Conservation (phyloP, 2,888 invertebrate genomes). For the Archips crataeganus region DNA sequence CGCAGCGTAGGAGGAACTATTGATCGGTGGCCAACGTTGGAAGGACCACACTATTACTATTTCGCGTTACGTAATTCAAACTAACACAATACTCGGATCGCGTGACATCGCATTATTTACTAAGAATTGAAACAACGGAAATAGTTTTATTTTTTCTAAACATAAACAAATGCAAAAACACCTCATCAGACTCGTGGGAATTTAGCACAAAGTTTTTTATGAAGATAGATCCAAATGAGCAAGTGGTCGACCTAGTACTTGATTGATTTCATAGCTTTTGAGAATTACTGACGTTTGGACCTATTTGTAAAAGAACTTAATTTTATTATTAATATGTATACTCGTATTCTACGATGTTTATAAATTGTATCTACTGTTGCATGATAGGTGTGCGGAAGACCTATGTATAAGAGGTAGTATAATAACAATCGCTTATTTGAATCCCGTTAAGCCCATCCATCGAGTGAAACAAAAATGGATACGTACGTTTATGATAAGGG, state of each 20-base stretch:
- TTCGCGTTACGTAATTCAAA: conserved; percentile 28
- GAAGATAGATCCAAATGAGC: conserved; percentile 18
- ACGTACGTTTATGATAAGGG: too few relatives aligned
- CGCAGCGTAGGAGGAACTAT: conserved; percentile 50
- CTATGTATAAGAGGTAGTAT: conserved; percentile 7
- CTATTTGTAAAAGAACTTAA: neutral
- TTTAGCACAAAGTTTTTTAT: conserved; percentile 37
- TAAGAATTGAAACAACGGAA: conserved; percentile 54
- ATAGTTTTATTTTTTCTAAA: conserved; percentile 50
- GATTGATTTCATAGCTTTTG: neutral
- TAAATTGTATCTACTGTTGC: neutral
- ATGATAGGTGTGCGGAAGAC: neutral
- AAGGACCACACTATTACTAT: conserved; percentile 22
- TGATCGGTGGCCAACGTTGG: conserved; percentile 52
- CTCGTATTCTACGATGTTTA: neutral
- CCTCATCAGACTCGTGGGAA: conserved; percentile 57
- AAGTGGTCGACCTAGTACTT: neutral
- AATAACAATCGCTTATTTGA: too few relatives aligned
- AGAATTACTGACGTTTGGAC: neutral
- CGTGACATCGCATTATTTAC: conserved; percentile 54
- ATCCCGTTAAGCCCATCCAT: too few relatives aligned
- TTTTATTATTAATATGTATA: too few relatives aligned
- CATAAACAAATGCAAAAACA: conserved; percentile 55
- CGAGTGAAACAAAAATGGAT: too few relatives aligned
- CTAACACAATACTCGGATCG: conserved; percentile 45